Conservation (phyloP, 53 echinoderm and acorn worm genomes). For the Astropecten irregularis region DNA sequence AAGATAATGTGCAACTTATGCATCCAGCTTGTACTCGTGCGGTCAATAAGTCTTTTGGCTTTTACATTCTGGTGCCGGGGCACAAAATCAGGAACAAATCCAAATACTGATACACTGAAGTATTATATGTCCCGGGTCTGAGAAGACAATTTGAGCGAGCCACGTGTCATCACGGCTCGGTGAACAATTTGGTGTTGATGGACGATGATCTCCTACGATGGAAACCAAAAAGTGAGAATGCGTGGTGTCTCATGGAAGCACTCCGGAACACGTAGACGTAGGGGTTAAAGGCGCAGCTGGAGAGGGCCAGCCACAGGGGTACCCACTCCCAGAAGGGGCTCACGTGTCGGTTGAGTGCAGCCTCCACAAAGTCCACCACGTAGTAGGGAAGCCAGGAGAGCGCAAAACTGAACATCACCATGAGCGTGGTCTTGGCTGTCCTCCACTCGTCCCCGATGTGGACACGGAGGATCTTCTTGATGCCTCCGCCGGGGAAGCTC, state of each 20-base stretch:
- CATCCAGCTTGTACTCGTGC: too few species aligned
- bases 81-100: too few species aligned
- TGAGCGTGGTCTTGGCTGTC: constrained; percentile 77
- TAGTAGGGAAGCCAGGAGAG: constrained; percentile 86
- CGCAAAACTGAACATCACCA: constrained; percentile 75
- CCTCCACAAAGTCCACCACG: constrained; percentile 74
- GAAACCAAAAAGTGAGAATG: constrained; percentile 44
- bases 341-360: constrained; percentile 36
- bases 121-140: too few species aligned
- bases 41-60: too few species aligned
- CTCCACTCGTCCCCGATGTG: constrained; percentile 80
- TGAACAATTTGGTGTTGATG: not conserved
- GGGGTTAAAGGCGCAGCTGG: constrained; percentile 82
- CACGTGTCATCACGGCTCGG: too few species aligned
- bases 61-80: too few species aligned
- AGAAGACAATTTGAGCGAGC: too few species aligned
- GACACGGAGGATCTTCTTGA: constrained; percentile 54
- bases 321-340: constrained; percentile 68
- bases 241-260: constrained; percentile 80
- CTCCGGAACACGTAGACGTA: constrained; percentile 94
- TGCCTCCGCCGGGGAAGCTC: constrained; percentile 28
- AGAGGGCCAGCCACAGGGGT: constrained; percentile 78
- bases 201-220: not conserved
- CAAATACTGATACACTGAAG: too few species aligned
- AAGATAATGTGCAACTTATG: too few species aligned